Evolutionary conservation across 2,888 invertebrate species (phyloP).

Genomic region (Philhelius pedissequus): DNA sequence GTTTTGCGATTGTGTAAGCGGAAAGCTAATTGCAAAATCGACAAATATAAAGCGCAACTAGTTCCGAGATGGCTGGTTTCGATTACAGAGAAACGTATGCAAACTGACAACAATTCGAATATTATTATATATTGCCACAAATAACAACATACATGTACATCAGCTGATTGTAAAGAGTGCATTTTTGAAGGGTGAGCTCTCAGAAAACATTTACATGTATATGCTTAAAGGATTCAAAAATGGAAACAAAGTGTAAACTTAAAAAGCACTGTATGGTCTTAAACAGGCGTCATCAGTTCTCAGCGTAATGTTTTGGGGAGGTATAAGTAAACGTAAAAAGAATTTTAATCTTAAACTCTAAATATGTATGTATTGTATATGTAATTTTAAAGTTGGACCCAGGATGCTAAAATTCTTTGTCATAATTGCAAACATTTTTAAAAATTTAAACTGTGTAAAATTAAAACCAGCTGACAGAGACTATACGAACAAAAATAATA

Average conservation of each 20-base stretch:
- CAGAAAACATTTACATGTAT: not conserved
- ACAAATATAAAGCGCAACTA: not conserved
- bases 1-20: not conserved
- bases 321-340: no score
- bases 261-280: conserved; percentile 31
- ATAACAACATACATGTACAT: not conserved
- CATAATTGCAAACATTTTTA: no score
- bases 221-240: not conserved
- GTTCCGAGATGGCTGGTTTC: not conserved
- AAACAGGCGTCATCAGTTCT: conserved; percentile 53
- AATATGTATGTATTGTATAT: no score
- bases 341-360: no score
- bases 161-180: conserved; percentile 34
- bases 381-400: no score
- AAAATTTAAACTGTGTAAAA: no score
- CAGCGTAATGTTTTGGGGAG: no score
- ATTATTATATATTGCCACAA: not conserved
- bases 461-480: no score
- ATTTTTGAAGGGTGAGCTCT: conserved; percentile 25
- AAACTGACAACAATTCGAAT: not conserved
- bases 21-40: not conserved
- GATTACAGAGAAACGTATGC: not conserved
- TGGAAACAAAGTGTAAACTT: not conserved
- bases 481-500: no score
- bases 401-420: no score